Evolutionary conservation across 2,797 vertebrate species (phyloP).

Genomic region (Molossus molossus): DNA sequence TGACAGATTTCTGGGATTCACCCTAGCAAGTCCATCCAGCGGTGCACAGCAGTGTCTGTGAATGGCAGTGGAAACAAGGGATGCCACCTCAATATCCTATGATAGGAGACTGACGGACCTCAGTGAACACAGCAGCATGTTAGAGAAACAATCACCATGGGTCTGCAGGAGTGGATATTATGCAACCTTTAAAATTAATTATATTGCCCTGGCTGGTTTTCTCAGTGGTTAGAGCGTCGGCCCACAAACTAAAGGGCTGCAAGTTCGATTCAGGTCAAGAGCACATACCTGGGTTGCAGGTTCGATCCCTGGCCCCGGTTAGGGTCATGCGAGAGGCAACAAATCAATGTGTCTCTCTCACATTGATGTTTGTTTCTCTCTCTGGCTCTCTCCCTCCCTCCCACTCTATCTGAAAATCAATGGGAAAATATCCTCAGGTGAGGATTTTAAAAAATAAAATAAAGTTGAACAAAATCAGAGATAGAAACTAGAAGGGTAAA

Average conservation of each 20-base stretch:
- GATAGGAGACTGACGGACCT: background rate
- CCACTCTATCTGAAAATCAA: too few relatives aligned
- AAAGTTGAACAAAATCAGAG: background rate
- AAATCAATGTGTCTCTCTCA: too few relatives aligned
- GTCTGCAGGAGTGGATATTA: background rate
- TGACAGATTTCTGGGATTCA: background rate
- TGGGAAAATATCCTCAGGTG: too few relatives aligned
- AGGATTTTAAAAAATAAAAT: background rate
- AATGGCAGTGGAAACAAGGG: background rate
- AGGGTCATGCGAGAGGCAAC: too few relatives aligned
- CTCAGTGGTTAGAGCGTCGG: too few relatives aligned
- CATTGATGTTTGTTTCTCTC: too few relatives aligned
- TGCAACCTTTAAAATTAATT: background rate
- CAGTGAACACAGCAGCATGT: background rate
- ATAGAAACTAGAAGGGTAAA: background rate
- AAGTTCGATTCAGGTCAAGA: too few relatives aligned
- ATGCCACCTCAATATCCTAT: background rate
- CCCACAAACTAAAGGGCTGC: too few relatives aligned
- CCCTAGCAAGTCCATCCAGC: too few relatives aligned
- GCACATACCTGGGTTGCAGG: too few relatives aligned
- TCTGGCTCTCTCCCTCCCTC: too few relatives aligned
- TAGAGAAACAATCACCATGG: background rate
- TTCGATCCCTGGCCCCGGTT: too few relatives aligned
- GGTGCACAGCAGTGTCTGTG: background rate
- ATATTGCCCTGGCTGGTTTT: background rate